phyloP scores from a whole-genome alignment of 2,797 vertebrate species.

The Chaetophractus vellerosus region DNA sequence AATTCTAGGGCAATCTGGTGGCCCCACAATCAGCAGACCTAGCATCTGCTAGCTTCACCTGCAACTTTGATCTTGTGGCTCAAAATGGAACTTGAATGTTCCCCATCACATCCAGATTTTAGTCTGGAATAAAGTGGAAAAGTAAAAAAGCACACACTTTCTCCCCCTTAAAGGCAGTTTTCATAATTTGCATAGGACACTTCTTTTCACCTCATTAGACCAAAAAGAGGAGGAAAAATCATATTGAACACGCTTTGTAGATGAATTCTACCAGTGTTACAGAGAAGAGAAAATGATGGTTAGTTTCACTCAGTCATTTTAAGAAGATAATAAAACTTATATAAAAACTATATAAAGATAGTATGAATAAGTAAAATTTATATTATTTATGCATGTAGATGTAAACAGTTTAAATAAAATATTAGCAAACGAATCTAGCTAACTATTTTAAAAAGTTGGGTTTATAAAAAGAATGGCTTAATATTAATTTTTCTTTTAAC shows the following conservation, averaged over 20 bases:
- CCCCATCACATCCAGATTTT: not conserved
- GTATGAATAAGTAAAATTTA: not conserved
- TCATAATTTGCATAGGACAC: not conserved
- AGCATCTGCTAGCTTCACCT: not conserved
- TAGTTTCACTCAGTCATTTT: not conserved
- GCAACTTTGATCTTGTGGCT: not conserved
- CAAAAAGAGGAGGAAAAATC: not conserved
- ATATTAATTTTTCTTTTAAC: not conserved
- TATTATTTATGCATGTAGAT: not conserved
- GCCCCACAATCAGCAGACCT: no score
- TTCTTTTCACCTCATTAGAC: not conserved
- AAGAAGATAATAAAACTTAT: not conserved
- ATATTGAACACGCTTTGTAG: not conserved
- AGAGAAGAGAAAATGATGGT: not conserved
- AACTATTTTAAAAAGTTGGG: conserved; percentile 13
- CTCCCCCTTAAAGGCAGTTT: conserved; percentile 8
- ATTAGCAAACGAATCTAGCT: not conserved
- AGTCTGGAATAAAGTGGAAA: not conserved
- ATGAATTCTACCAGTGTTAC: not conserved
- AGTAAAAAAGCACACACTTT: not conserved
- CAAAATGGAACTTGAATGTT: not conserved
- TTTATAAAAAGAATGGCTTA: not conserved
- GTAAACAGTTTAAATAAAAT: conserved; percentile 1
- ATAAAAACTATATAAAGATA: not conserved
- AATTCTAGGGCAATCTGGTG: not conserved